Percentiles rank a stretch among this genome's conserved stretches.
Evolutionary conservation across 2,888 invertebrate species (phyloP).

Genomic region (Tuta absoluta): DNA sequence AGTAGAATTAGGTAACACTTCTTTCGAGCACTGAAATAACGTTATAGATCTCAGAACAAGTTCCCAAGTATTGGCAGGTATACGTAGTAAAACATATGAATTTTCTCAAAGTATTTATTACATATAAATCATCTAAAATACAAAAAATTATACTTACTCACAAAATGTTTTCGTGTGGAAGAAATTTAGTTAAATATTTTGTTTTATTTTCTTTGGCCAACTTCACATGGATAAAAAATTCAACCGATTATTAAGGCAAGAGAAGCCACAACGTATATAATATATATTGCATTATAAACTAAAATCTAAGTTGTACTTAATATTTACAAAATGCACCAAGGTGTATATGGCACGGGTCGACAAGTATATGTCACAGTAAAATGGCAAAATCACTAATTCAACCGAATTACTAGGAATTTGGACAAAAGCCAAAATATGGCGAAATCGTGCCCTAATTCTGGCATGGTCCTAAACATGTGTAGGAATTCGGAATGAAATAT

Average conservation of each 20-base stretch:
- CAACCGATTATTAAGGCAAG: conserved; percentile 14
- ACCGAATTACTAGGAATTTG: too few relatives aligned
- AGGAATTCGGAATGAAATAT: too few relatives aligned
- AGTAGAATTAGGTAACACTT: too few relatives aligned
- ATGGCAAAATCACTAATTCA: too few relatives aligned
- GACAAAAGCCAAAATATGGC: too few relatives aligned
- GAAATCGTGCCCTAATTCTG: too few relatives aligned
- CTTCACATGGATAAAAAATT: conserved; percentile 40
- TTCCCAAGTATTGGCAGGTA: not conserved
- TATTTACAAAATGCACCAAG: conserved; percentile 47
- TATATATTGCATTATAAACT: conserved; percentile 9
- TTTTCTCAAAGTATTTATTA: conserved; percentile 52
- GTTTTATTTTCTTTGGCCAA: conserved; percentile 47
- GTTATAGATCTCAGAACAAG: too few relatives aligned
- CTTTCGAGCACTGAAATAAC: too few relatives aligned
- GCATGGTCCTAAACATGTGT: too few relatives aligned
- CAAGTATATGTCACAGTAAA: too few relatives aligned
- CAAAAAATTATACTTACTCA: conserved; percentile 52
- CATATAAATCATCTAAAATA: conserved; percentile 72
- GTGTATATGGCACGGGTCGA: conserved; percentile 36
- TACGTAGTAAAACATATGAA: conserved; percentile 30
- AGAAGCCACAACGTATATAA: not conserved
- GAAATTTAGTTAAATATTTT: conserved; percentile 37
- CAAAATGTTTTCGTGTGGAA: conserved; percentile 45
- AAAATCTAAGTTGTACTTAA: conserved; percentile 33